Evolutionary conservation across 2,888 invertebrate genomes (phyloP).

Genomic region (Cartodere bifasciata): DNA sequence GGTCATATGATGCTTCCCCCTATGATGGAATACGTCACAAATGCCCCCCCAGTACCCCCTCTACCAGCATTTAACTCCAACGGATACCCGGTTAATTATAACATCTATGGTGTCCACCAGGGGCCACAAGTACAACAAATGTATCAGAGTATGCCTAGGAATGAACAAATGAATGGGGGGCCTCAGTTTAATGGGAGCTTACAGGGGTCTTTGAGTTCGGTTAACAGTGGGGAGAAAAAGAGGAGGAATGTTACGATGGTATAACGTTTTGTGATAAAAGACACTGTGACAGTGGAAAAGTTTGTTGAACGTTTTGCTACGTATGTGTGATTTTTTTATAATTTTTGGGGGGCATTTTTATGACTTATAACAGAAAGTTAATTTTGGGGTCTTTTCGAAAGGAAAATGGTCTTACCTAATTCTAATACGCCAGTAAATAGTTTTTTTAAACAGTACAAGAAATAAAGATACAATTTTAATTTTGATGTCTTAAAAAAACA

Average conservation of each 20-base stretch:
- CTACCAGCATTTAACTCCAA: slow-evolving; percentile 34
- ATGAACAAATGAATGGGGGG: slow-evolving; percentile 27
- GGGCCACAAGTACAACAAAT: slow-evolving; percentile 26
- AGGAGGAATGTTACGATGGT: slow-evolving; percentile 49
- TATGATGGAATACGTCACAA: slow-evolving; percentile 25
- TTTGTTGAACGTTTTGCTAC: too few relatives aligned
- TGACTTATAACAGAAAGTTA: too few relatives aligned
- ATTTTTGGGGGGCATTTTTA: too few relatives aligned
- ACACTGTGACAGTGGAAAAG: slow-evolving; percentile 11
- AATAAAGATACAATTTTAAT: too few relatives aligned
- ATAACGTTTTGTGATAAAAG: slow-evolving; percentile 32
- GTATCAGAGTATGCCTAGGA: slow-evolving; percentile 34
- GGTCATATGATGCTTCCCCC: slow-evolving; percentile 28
- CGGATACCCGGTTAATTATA: slow-evolving; percentile 34
- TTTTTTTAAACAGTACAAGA: too few relatives aligned
- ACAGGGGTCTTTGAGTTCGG: slow-evolving; percentile 44
- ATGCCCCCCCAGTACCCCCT: slow-evolving; percentile 41
- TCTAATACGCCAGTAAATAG: too few relatives aligned
- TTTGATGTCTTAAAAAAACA: too few relatives aligned
- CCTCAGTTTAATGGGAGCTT: slow-evolving; percentile 38
- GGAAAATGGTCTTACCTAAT: too few relatives aligned
- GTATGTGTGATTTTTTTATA: too few relatives aligned
- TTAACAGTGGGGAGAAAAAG: slow-evolving; percentile 42
- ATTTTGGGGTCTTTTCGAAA: too few relatives aligned
- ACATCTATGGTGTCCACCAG: slow-evolving; percentile 36